These are phyloP conservation scores for Anadara kagoshimensis DNA, from an alignment of 1,140 invertebrate genomes.

Conservation along the genomic window DNA sequence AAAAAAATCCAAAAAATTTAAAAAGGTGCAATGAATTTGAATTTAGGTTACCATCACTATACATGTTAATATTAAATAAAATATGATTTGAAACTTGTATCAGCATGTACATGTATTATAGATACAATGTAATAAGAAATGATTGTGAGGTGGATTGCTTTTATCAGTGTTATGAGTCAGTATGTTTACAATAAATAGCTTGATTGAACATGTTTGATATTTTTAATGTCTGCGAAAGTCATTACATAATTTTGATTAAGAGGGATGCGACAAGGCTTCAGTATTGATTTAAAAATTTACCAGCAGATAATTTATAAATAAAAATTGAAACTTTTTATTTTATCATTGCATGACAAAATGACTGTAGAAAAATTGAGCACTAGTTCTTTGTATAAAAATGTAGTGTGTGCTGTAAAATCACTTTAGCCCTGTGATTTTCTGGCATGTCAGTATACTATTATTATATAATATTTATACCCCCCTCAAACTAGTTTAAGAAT, in stretches of 20 bases:
- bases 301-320: too few relatives aligned
- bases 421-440: too few relatives aligned
- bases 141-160: not conserved
- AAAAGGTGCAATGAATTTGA: not conserved
- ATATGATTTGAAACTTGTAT: not conserved
- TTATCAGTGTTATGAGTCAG: not conserved
- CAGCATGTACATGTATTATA: not conserved
- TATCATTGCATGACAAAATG: too few relatives aligned
- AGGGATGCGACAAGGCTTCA: not conserved
- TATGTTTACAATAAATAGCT: not conserved
- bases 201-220: not conserved
- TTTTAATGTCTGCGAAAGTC: not conserved
- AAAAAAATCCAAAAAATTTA: too few relatives aligned
- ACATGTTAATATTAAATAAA: not conserved
- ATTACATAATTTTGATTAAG: not conserved
- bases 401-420: too few relatives aligned
- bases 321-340: too few relatives aligned
- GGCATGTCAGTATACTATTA: too few relatives aligned
- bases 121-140: not conserved
- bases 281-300: too few relatives aligned
- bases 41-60: not conserved
- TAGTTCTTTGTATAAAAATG: too few relatives aligned
- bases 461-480: too few relatives aligned
- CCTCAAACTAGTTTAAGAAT: too few relatives aligned
- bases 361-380: too few relatives aligned